Conservation (phyloP, 2,888 invertebrate species). For the Rhingia campestris region DNA sequence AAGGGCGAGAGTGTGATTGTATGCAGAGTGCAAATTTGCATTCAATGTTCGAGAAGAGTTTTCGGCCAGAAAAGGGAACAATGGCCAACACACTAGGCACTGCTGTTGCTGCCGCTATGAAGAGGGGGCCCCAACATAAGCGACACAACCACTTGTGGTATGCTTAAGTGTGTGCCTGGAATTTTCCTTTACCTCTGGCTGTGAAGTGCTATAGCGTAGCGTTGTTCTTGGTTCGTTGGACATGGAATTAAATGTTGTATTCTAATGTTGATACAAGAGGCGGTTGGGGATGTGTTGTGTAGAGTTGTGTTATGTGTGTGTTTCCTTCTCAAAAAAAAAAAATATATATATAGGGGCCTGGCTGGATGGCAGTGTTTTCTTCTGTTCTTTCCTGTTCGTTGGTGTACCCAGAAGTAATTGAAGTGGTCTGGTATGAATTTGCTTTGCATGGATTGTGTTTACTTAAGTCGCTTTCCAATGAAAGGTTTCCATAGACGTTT, state of each 20-base stretch:
- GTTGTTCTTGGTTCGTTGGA: constrained; percentile 70
- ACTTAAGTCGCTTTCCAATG: constrained; percentile 13
- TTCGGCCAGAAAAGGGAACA: constrained; percentile 66
- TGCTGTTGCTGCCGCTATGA: constrained; percentile 1
- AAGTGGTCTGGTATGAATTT: constrained; percentile 68
- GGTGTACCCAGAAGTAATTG: constrained; percentile 57
- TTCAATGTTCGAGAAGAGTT: constrained; percentile 60
- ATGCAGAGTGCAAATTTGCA: constrained; percentile 68
- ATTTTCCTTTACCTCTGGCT: constrained; percentile 40
- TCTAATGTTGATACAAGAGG: constrained; percentile 61
- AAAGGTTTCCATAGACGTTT: constrained; percentile 1
- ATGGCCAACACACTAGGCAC: constrained; percentile 60
- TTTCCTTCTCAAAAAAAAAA: constrained; percentile 6
- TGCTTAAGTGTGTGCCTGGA: constrained; percentile 68
- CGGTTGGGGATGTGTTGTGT: not conserved
- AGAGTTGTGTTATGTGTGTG: not conserved
- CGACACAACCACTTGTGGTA: constrained; percentile 65
- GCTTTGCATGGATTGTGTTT: constrained; percentile 61
- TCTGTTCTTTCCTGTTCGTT: constrained; percentile 13
- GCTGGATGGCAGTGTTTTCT: constrained; percentile 31
- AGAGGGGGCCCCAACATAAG: constrained; percentile 29
- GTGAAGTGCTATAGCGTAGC: constrained; percentile 63
- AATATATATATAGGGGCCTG: constrained; percentile 6
- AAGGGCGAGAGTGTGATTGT: constrained; percentile 27
- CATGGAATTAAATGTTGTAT: constrained; percentile 70